Conservation (phyloP, 2,888 invertebrate species). For the Drosophila nigricruria region DNA sequence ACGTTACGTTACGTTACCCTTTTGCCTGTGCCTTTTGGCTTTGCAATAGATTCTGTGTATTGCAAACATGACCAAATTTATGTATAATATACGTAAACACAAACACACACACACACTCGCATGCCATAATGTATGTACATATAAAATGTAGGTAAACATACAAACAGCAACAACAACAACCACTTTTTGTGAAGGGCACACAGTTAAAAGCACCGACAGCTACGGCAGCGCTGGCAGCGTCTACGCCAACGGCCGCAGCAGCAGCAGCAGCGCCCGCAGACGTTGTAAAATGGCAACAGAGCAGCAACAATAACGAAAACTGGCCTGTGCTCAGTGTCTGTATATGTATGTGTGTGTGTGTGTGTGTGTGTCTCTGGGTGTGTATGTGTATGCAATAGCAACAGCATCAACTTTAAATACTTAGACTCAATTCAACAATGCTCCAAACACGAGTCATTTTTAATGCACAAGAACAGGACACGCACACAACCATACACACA, state of each 20-base stretch:
- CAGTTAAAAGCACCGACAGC: constrained; percentile 36
- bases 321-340: constrained; percentile 25
- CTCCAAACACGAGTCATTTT: constrained; percentile 60
- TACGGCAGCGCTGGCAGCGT: constrained; percentile 5
- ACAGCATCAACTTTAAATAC: constrained; percentile 49
- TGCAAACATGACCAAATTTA: constrained; percentile 52
- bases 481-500: constrained; percentile 7
- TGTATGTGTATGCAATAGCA: constrained; percentile 12
- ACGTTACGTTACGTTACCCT: constrained; percentile 8
- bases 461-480: constrained; percentile 55
- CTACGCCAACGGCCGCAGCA: constrained; percentile 28
- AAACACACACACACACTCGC: constrained; percentile 8
- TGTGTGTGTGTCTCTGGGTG: not conserved
- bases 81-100: constrained; percentile 19
- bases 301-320: constrained; percentile 37
- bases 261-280: constrained; percentile 39
- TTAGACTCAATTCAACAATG: constrained; percentile 54
- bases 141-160: constrained; percentile 43
- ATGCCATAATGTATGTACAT: constrained; percentile 14
- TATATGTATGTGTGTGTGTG: not conserved
- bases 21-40: constrained; percentile 30
- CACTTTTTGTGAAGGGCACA: constrained; percentile 56
- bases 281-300: constrained; percentile 56
- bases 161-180: constrained; percentile 17
- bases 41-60: constrained; percentile 50